A percentile compares a stretch with the other conserved stretches of the same genome.
Conservation (phyloP, 2,113 vertebrate species). For the Gnathonemus echidnorhynchus region DNA sequence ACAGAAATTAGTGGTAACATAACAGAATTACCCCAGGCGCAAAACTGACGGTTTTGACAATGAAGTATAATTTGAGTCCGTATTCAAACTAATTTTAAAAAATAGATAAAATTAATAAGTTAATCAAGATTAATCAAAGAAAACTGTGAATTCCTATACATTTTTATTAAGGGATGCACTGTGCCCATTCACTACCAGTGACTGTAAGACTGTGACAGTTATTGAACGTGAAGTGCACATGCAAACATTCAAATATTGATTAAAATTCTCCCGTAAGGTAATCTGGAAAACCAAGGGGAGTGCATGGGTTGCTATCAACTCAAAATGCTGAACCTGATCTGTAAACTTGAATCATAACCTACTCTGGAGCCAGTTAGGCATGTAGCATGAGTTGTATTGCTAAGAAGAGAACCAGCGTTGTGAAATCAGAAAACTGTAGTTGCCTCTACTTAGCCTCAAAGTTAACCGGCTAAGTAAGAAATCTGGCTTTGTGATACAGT, state of each 20-base stretch:
- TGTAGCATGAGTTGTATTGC: not conserved
- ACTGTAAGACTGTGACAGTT: not conserved
- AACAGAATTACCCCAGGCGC: not conserved
- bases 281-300: not conserved
- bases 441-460: not conserved
- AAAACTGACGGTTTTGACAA: not conserved
- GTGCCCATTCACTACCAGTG: not conserved
- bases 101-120: not conserved
- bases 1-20: not conserved
- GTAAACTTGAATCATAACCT: not conserved
- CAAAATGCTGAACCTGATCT: not conserved
- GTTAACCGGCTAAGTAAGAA: not conserved
- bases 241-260: not conserved
- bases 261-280: not conserved
- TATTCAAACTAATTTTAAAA: not conserved
- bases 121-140: not conserved
- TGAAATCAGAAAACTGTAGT: not conserved
- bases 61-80: not conserved
- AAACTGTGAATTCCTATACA: not conserved
- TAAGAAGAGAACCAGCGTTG: not conserved
- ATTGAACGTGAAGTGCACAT: not conserved
- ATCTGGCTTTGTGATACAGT: not conserved
- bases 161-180: not conserved
- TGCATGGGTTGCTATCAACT: not conserved
- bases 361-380: not conserved